A percentile compares a stretch with the other conserved stretches of the same genome.
These are phyloP conservation scores for Flabesymbios commensalis DNA, from an alignment of 2,888 invertebrate genomes.

Conservation along the genomic window DNA sequence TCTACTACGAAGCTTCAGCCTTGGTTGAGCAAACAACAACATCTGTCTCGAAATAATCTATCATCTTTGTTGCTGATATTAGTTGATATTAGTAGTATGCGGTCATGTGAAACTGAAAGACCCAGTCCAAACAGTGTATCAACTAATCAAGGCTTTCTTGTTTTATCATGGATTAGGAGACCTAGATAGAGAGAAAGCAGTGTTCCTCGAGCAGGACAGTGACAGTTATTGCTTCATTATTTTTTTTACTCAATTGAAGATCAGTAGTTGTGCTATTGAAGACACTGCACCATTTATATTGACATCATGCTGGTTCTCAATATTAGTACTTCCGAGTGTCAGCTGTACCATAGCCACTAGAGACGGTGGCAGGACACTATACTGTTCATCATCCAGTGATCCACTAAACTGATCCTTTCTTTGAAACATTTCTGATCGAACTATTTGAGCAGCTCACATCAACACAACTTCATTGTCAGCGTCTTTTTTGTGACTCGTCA, in stretches of 20 bases:
- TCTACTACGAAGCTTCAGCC: not conserved
- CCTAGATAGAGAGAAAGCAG: not conserved
- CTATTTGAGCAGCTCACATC: not conserved
- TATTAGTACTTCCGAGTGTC: not conserved
- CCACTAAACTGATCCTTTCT: not conserved
- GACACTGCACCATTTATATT: not conserved
- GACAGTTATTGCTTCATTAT: not conserved
- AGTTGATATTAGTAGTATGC: not conserved
- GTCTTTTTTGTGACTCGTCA: not conserved
- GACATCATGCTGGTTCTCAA: not conserved
- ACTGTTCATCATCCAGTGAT: constrained; percentile 5
- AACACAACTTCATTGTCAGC: not conserved
- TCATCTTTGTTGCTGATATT: not conserved
- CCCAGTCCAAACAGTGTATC: not conserved
- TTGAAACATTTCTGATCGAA: not conserved
- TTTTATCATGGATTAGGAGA: not conserved
- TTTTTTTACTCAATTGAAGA: not conserved
- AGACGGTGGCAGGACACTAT: not conserved
- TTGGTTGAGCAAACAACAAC: not conserved
- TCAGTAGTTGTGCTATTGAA: not conserved
- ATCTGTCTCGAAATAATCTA: not conserved
- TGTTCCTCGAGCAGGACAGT: not conserved
- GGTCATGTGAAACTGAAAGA: not conserved
- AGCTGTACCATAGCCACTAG: not conserved
- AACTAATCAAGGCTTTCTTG: not conserved